Base-by-base conservation (phyloP, 2,113 vertebrate genomes). In the Globicephala melas region DNA sequence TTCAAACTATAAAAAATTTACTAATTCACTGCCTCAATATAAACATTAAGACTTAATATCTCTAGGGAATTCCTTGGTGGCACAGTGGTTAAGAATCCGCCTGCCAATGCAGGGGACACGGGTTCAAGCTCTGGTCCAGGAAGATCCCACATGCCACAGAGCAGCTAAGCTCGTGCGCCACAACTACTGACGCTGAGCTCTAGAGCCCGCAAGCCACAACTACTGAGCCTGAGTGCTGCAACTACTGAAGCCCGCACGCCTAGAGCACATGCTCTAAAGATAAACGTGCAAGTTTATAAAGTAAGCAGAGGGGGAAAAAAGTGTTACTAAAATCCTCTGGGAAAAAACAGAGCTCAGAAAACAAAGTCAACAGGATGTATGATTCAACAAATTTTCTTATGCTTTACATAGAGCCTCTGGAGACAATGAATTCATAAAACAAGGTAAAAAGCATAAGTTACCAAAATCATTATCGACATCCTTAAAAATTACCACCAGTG, bases 1-100 rank as follows among this genome's bases (percentile, higher is more conserved):
- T 68, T 91, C 50, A 76, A 87, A 77, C n/a, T 82, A 91, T 41
- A 83, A 92, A 84, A 89, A 73, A 68, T 80, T 89, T 94, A 73
- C 55, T 58, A 84, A 94, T 67, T 77, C 58, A 71, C 14, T 89
- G 44, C 25, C n/a, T 88, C 26, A 80, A 25, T 73, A 82, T 44
- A 74, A 87, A 87, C 62, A 91, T 23, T 90, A 96, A 80, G 15
- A 83, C 15, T 33, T 50, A 62, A 0, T 41, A 94, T 81, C 65
- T 71, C 50, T 53, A 53, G 15, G 15, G 50, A 53, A 53, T 53
- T 53, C 15, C 50, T 17, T 53, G 50, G 15, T 53, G 15, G 50
- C 50, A 53, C 50, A 53, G 50, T 17, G 50, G 50, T 53, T 53
- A 53, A 17, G 50, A 53, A 53, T 53, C 50, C 1, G 50, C 50